phyloP scores from a whole-genome alignment of 2,797 vertebrate species.

The Chaenodraco wilsoni region DNA sequence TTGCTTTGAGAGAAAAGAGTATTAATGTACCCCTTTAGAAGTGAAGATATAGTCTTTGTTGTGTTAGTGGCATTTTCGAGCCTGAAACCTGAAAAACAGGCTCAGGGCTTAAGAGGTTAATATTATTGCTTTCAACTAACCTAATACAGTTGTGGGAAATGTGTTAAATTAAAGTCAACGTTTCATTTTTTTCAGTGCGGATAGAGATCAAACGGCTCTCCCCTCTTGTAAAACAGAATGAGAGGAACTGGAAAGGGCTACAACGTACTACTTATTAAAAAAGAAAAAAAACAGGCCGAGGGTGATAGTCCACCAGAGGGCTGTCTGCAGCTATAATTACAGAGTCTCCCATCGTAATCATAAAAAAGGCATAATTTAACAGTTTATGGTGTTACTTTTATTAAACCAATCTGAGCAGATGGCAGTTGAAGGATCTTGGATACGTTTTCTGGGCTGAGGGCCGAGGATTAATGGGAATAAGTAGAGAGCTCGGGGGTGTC shows the following conservation, averaged over 20 bases:
- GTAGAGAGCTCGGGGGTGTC: slow-evolving; percentile 54
- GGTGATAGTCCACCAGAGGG: slow-evolving; percentile 39
- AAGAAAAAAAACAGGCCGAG: neutral
- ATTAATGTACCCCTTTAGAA: too few species aligned
- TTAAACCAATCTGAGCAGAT: slow-evolving; percentile 77
- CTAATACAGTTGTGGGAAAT: too few species aligned
- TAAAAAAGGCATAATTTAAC: slow-evolving; percentile 79
- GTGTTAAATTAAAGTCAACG: too few species aligned
- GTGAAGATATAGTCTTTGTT: too few species aligned
- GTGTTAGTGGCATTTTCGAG: too few species aligned
- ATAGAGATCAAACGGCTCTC: neutral
- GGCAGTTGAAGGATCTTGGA: slow-evolving; percentile 59
- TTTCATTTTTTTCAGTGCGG: too few species aligned
- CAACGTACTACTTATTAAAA: slow-evolving; percentile 18
- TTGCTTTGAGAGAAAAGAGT: too few species aligned
- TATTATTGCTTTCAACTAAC: too few species aligned
- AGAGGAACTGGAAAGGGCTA: slow-evolving; percentile 3
- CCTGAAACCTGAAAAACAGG: too few species aligned
- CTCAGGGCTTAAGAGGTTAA: too few species aligned
- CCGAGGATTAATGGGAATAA: slow-evolving; percentile 73
- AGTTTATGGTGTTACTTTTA: slow-evolving; percentile 75
- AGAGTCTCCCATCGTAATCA: slow-evolving; percentile 66
- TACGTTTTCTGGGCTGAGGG: slow-evolving; percentile 64
- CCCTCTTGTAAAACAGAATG: neutral
- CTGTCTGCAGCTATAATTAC: slow-evolving; percentile 48